Base-by-base conservation (phyloP, 2,888 invertebrate genomes). In the Mellilla xanthometata region DNA sequence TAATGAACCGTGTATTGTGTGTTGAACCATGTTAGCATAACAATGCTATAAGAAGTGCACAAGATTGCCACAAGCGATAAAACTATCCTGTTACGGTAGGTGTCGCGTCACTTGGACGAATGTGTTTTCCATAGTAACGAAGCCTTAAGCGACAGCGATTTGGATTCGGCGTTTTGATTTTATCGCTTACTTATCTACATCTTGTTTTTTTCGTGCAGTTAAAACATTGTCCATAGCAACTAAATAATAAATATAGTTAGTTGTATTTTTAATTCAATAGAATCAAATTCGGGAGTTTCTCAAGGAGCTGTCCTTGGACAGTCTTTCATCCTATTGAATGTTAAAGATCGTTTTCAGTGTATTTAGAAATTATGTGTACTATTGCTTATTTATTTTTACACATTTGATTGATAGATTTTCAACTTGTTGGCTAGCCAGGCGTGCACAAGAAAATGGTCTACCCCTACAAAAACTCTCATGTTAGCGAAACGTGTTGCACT, bases 1-100 rank as follows among this genome's bases (percentile, higher is more conserved):
- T 12, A 41, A 39, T 45, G 46, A 38, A 31, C 36, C 40, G 48
- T 48, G 41, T 23, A 32, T 41, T 43, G 35, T 36, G 45, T 26
- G n/a, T n/a, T n/a, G n/a, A n/a, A n/a, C 9, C 38, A 29, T 11
- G 41, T 51, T 42, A 38, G 39, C 32, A 47, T 46, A 45, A 52
- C 49, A 52, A 52, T 49, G 48, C 2, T 19, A 39, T 9, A 15
- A 45, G 50, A 56, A 49, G 29, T 45, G 44, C 39, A 36, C 34
- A 26, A 29, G 58, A 49, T 58, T 39, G 49, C 52, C 48, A 54
- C 40, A 51, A 50, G 47, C 41, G 52, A 60, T 59, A 53, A 45
- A 51, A 48, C 47, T 48, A 30, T 50, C 51, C 53, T 52, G 44
- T 47, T 54, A 49, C 32, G 49, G 49, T 44, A 43, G 34, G 29